Evolutionary conservation across 2,797 vertebrate genomes (phyloP).

Genomic region (Esox lucius): DNA sequence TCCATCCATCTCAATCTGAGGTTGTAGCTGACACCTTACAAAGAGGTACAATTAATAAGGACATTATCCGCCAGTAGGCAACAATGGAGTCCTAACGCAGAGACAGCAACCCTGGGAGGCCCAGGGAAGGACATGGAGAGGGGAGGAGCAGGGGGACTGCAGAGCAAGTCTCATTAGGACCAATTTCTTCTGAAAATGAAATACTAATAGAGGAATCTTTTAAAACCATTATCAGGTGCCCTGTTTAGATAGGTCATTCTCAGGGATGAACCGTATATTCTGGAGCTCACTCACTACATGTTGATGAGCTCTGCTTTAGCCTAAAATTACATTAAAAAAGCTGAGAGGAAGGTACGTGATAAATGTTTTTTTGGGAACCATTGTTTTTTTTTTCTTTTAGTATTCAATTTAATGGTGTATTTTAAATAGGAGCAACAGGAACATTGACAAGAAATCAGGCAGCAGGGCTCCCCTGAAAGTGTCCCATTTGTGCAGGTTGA

Average conservation of each 20-base stretch:
- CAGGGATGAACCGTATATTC: conserved; percentile 45
- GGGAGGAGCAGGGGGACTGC: conserved; percentile 52
- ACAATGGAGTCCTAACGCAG: conserved; percentile 79
- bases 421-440: neutral
- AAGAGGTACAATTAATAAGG: conserved; percentile 85
- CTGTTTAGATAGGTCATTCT: conserved; percentile 52
- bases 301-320: neutral
- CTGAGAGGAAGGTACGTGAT: neutral
- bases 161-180: conserved; percentile 77
- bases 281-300: conserved; percentile 13
- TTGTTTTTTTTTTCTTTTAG: neutral
- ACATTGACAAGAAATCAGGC: conserved; percentile 8
- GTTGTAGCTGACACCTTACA: conserved; percentile 79
- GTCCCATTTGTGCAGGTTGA: conserved; percentile 69
- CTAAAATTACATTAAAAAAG: neutral
- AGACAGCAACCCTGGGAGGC: conserved; percentile 81
- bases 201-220: conserved; percentile 65
- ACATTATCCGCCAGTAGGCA: conserved; percentile 78
- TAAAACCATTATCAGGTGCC: conserved; percentile 54
- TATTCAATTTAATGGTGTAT: neutral
- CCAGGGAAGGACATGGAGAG: conserved; percentile 61
- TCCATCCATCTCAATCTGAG: conserved; percentile 83
- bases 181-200: conserved; percentile 73
- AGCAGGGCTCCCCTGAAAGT: conserved; percentile 62
- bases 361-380: neutral